phyloP scores from a whole-genome alignment of 2,113 vertebrate genomes.

The Narcine bancroftii region DNA sequence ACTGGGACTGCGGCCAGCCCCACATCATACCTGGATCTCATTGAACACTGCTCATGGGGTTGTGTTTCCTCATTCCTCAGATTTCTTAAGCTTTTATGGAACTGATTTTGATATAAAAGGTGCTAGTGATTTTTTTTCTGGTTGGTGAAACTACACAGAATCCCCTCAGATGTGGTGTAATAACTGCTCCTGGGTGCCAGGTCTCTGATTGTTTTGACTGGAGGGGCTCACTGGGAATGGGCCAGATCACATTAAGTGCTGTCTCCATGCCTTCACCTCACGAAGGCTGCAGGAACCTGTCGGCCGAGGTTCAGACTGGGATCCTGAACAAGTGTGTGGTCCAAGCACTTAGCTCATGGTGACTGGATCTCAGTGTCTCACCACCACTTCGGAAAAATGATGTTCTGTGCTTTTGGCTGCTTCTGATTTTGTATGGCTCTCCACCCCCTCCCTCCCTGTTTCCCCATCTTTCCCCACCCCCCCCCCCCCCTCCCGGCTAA shows the following conservation, averaged over 20 bases:
- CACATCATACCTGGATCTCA: too few relatives aligned
- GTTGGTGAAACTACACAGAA: too few relatives aligned
- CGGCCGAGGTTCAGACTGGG: not conserved
- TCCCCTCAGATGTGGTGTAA: not conserved
- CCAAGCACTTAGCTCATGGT: not conserved
- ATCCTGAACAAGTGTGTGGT: slow-evolving; percentile 8
- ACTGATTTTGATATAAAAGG: too few relatives aligned
- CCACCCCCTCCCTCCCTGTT: not conserved
- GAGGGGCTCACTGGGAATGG: not conserved
- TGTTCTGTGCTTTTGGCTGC: too few relatives aligned
- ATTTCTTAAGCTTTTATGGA: too few relatives aligned
- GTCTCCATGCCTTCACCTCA: not conserved
- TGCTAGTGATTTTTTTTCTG: too few relatives aligned
- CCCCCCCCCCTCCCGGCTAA: not conserved
- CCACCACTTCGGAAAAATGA: not conserved
- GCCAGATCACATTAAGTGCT: not conserved
- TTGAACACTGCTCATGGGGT: too few relatives aligned
- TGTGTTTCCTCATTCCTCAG: too few relatives aligned
- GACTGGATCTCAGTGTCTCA: not conserved
- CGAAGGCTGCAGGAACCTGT: not conserved
- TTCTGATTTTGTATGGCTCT: not conserved
- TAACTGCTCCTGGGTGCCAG: not conserved
- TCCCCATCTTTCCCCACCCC: not conserved
- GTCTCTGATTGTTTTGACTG: not conserved
- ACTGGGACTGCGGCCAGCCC: too few relatives aligned